phyloP scores from a whole-genome alignment of 2,113 vertebrate species.

The Asarcornis scutulata region DNA sequence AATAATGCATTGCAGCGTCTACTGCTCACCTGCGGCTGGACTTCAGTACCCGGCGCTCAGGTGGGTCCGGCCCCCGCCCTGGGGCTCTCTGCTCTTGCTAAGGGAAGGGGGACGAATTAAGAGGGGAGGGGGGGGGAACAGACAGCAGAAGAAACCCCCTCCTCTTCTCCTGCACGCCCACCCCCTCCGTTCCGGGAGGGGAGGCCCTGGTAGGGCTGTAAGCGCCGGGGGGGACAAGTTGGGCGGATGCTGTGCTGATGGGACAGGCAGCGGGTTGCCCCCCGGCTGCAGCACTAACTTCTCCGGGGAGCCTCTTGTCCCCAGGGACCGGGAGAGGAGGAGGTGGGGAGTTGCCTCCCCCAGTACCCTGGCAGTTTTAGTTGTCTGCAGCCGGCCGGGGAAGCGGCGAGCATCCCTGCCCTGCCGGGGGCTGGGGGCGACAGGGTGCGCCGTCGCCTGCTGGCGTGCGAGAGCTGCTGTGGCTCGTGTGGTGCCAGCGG shows the following conservation, averaged over 20 bases:
- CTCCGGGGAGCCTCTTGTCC: background rate
- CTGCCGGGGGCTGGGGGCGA: background rate
- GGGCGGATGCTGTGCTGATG: no score
- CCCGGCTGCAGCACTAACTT: background rate
- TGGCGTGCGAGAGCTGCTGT: background rate
- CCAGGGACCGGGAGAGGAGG: no score
- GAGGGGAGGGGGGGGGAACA: background rate
- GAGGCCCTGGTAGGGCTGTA: background rate
- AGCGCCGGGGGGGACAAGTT: no score
- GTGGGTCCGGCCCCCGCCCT: constrained; percentile 75
- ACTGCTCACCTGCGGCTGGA: constrained; percentile 88
- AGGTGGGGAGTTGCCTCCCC: no score
- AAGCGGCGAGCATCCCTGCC: background rate
- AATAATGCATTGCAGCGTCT: constrained; percentile 91
- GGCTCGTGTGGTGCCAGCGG: background rate
- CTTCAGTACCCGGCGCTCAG: constrained; percentile 90
- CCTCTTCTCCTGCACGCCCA: background rate
- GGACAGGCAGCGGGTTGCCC: background rate
- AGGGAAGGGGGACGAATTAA: background rate
- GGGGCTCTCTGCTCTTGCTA: background rate
- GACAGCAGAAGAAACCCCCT: background rate
- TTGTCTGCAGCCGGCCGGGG: background rate
- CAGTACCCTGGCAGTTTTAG: background rate
- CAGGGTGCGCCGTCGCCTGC: background rate
- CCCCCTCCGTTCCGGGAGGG: background rate